Evolutionary conservation across 2,113 vertebrate genomes (phyloP), one percentile per base, ranked within the genome.

Genomic region (Rhodinocichla rosea): DNA sequence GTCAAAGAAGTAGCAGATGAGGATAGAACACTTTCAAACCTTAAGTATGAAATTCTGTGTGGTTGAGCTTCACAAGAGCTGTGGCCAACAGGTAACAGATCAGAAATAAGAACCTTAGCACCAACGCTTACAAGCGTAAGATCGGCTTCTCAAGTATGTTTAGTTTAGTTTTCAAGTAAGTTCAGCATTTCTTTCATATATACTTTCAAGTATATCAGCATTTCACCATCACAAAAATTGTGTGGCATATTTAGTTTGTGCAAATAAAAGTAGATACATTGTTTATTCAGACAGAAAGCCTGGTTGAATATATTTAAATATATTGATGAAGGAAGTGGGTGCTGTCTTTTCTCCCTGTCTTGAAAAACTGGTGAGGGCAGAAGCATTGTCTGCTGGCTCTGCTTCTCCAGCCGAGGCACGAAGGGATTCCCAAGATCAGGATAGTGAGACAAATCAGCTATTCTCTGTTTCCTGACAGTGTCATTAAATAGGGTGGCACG

Each of bases 281-380:
- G 6, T 68, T 82, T 55, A 78, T 44, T n/a, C 21, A 82, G 44
- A 84, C 7, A 26, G 70, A 78, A 86, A 77, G 42, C 20, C 67
- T 69, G 53, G 32, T 1, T 71, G 40, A 80, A 83, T 69, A 27
- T 26, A 83, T 67, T 83, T 86, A 74, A 83, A 74, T 52, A 20
- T 12, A 83, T 0, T 62, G 23, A 74, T 35, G 28, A 74, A 77
- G 30, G 15, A 4, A 10, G 24, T 33, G 39, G 47, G 33, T 0
- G 0, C 33, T 57, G 19, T 53, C 68, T 80, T 67, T 74, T 64
- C 50, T 50, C 19, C 32, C 15, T 32, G 1, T 19, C 37, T 59
- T 57, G 55, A 57, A 26, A 75, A 83, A 16, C 15, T 0, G 0
- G 22, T 11, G 23, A 56, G 4, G 22, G 28, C 0, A 0, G 44